phyloP scores from a whole-genome alignment of 2,888 invertebrate genomes.

The Magallana nippona region DNA sequence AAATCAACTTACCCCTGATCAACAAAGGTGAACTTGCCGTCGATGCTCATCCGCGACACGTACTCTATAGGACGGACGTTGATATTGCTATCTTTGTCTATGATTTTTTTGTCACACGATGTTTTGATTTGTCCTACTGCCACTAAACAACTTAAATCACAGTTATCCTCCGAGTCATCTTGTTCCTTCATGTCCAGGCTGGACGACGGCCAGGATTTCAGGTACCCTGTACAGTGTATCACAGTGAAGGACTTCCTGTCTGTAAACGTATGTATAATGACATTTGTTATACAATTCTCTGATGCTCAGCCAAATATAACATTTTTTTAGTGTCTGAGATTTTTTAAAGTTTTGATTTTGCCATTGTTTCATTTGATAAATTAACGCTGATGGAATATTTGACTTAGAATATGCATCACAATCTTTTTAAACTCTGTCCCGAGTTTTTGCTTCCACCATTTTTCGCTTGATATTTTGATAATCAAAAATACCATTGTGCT shows the following conservation, averaged over 20 bases:
- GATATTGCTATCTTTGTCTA: constrained; percentile 63
- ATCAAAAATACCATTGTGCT: too few species aligned
- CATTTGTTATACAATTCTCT: too few species aligned
- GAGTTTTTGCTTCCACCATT: too few species aligned
- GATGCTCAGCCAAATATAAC: too few species aligned
- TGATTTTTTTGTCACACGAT: constrained; percentile 35
- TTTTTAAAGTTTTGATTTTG: too few species aligned
- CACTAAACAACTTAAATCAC: constrained; percentile 91
- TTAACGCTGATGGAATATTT: too few species aligned
- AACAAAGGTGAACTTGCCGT: constrained; percentile 95
- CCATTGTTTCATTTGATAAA: too few species aligned
- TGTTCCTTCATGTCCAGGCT: constrained; percentile 88
- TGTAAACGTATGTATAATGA: constrained; percentile 71
- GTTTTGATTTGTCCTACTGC: constrained; percentile 87
- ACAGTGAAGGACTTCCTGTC: constrained; percentile 91
- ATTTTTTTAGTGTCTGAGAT: too few species aligned
- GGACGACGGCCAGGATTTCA: constrained; percentile 93
- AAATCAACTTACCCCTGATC: constrained; percentile 88
- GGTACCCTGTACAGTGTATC: constrained; percentile 94
- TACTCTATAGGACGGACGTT: constrained; percentile 81
- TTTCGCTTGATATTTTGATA: too few species aligned
- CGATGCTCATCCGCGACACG: constrained; percentile 91
- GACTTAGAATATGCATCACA: too few species aligned
- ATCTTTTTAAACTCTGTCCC: too few species aligned
- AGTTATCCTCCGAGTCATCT: constrained; percentile 83